Evolutionary conservation across 2,797 vertebrate genomes (phyloP).

Genomic region (Peromyscus eremicus): DNA sequence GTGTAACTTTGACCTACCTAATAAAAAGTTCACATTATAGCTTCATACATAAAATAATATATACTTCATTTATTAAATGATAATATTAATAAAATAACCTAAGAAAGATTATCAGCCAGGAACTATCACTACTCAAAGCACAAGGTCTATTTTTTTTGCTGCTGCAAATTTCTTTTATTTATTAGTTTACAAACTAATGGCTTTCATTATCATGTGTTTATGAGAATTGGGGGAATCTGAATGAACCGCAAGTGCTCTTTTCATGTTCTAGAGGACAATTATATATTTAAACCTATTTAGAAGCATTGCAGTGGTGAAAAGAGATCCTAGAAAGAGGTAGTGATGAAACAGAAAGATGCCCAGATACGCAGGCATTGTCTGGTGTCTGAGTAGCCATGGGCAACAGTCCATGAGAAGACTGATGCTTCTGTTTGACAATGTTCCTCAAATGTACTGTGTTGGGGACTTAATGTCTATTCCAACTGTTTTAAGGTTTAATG

Average conservation of each 20-base stretch:
- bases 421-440: background rate
- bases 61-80: background rate
- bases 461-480: background rate
- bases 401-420: background rate
- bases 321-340: background rate
- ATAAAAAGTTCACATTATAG: background rate
- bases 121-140: background rate
- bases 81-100: background rate
- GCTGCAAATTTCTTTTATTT: background rate
- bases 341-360: background rate
- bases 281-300: background rate
- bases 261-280: background rate
- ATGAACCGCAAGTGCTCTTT: background rate
- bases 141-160: background rate
- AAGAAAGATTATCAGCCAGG: background rate
- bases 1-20: background rate
- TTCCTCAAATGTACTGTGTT: background rate
- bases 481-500: background rate
- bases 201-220: background rate
- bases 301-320: background rate
- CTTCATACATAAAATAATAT: background rate
- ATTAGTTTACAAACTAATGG: background rate
- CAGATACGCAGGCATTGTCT: background rate
- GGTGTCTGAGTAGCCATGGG: background rate
- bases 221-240: background rate